Conservation (phyloP, 2,888 invertebrate genomes). For the Drosophila quinaria region DNA sequence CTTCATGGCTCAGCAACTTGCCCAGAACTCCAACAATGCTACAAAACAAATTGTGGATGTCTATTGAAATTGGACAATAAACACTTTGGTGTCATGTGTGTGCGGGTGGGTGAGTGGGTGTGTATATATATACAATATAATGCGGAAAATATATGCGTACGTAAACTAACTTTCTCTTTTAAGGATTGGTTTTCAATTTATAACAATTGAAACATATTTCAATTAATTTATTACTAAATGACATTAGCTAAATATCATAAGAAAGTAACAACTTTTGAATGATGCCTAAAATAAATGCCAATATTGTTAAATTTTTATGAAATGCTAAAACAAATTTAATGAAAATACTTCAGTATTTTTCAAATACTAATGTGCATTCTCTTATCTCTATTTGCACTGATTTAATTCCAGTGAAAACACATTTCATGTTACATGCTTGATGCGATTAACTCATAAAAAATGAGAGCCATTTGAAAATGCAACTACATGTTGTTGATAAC, state of each 20-base stretch:
- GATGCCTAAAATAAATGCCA: background rate
- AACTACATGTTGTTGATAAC: constrained; percentile 29
- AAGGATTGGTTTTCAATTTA: constrained; percentile 7
- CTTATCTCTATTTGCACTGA: constrained; percentile 23
- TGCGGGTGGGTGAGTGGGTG: background rate
- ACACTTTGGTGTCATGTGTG: constrained; percentile 45
- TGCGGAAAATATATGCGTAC: constrained; percentile 3
- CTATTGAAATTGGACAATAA: constrained; percentile 59
- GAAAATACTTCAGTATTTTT: background rate
- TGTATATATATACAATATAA: background rate
- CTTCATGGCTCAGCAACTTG: constrained; percentile 11
- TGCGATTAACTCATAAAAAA: constrained; percentile 35
- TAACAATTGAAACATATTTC: background rate
- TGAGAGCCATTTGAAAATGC: constrained; percentile 26
- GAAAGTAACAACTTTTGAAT: background rate
- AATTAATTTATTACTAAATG: background rate
- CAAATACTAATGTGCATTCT: background rate
- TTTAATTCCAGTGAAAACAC: constrained; percentile 30
- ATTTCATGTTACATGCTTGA: constrained; percentile 22
- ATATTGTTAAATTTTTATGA: background rate
- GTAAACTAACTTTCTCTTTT: constrained; percentile 16
- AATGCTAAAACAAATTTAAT: background rate
- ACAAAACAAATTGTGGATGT: constrained; percentile 49
- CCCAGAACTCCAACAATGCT: constrained; percentile 3
- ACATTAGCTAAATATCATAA: background rate